Evolutionary conservation across 2,888 invertebrate species (phyloP), one percentile per base, ranked within the genome.

Genomic region (Erebia ligea): DNA sequence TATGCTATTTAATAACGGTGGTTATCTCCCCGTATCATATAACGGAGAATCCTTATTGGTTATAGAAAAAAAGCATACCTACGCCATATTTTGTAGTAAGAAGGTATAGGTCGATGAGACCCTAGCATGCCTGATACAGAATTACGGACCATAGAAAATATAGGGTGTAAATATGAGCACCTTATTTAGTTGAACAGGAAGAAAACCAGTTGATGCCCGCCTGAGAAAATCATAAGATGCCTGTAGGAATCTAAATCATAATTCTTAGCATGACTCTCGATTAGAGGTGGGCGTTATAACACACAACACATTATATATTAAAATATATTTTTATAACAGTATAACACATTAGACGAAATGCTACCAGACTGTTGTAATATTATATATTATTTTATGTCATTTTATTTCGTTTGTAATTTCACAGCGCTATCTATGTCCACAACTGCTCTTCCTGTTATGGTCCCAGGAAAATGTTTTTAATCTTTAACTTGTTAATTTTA

Each of bases 151-250:
- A 52, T 58, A 67, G 70, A 68, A 72, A 70, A 72, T 87, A 85
- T 86, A 81, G 88, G 85, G 89, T 87, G 88, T 83, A 89, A 90
- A 89, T 88, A 87, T 83, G 84, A 86, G 81, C 80, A 82, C 91
- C 89, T 84, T 90, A 90, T 91, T 87, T 86, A 89, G 90, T 80
- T 78, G 84, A 86, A 85, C 86, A 83, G 89, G 89, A 89, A 88
- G 86, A 81, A 81, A 86, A 89, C 91, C 83, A 88, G 90, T 90
- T 84, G 77, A 83, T 81, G 78, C 86, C 85, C 87, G 90, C 89
- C 87, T 92, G 91, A 91, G 92, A 92, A 92, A 91, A 86, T 77
- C 73, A 79, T 75, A 73, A 75, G 70, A 74, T 70, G 73, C 76
- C 72, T 79, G 82, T 86, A 83, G 85, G 85, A 82, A 88, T 82